phyloP scores from a whole-genome alignment of 1,140 invertebrate species.

The Globodera rostochiensis region DNA sequence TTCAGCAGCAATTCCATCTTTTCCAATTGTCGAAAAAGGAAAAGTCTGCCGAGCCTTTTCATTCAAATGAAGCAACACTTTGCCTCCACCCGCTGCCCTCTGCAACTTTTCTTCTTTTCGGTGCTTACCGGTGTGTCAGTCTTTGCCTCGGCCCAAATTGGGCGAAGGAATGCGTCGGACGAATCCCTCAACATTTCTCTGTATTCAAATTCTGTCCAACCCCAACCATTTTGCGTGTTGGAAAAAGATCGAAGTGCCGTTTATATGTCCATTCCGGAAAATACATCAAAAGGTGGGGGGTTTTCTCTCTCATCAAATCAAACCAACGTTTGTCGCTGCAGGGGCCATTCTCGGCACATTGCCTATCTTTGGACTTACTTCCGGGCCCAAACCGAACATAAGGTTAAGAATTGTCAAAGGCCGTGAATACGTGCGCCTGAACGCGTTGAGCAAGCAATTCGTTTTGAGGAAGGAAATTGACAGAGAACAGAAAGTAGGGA shows the following conservation, averaged over 20 bases:
- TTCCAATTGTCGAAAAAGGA: no score
- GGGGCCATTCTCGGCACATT: constrained; percentile 34
- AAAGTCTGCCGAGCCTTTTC: no score
- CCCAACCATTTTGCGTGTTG: constrained; percentile 32
- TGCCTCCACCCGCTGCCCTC: no score
- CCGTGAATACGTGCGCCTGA: constrained; percentile 40
- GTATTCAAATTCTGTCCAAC: no score
- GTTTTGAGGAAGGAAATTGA: constrained; percentile 43
- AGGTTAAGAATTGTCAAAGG: constrained; percentile 33
- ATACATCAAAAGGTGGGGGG: constrained; percentile 29
- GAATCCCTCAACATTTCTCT: no score
- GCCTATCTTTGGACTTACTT: constrained; percentile 35
- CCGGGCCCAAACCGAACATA: constrained; percentile 32
- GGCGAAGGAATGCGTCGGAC: no score
- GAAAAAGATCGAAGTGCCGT: constrained; percentile 50
- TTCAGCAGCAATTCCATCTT: no score
- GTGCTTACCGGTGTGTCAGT: no score
- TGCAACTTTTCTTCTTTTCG: no score
- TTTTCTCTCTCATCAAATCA: constrained; percentile 1
- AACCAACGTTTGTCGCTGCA: constrained; percentile 28
- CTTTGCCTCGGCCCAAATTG: no score
- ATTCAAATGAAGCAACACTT: no score
- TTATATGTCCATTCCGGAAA: constrained; percentile 49
- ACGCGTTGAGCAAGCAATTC: constrained; percentile 42
- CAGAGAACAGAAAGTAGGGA: constrained; percentile 35